Evolutionary conservation across 1,140 invertebrate species (phyloP).

Genomic region (Linepithema humile): DNA sequence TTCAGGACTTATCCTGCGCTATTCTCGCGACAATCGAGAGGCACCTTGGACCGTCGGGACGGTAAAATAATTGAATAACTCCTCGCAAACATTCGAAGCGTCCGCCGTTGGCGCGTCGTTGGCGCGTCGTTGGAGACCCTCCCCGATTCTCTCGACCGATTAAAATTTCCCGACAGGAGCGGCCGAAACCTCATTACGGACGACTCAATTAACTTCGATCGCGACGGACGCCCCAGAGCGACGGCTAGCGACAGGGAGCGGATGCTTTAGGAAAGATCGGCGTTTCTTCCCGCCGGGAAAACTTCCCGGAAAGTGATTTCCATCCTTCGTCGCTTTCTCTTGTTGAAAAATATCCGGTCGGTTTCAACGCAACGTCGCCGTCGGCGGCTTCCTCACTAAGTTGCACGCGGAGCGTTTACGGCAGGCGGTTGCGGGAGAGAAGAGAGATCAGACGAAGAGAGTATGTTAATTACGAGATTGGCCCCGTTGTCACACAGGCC

Average conservation of each 20-base stretch:
- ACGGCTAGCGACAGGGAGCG: slow-evolving; percentile 7
- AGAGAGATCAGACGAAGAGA: neutral
- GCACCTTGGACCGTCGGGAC: slow-evolving; percentile 13
- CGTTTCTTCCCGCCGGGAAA: slow-evolving; percentile 18
- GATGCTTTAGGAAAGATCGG: slow-evolving; percentile 32
- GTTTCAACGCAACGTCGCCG: slow-evolving; percentile 10
- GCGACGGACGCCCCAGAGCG: slow-evolving; percentile 45
- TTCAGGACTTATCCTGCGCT: neutral
- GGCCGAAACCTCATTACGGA: slow-evolving; percentile 59
- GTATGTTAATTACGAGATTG: slow-evolving; percentile 70
- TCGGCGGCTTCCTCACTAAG: neutral
- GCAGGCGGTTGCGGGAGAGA: neutral
- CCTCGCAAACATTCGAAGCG: slow-evolving; percentile 42
- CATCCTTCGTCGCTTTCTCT: neutral
- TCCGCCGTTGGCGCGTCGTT: slow-evolving; percentile 29
- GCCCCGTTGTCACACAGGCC: slow-evolving; percentile 49
- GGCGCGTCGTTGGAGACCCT: too few relatives aligned
- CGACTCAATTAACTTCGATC: slow-evolving; percentile 61
- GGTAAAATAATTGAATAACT: slow-evolving; percentile 55
- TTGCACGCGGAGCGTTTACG: neutral
- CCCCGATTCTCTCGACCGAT: slow-evolving; percentile 21
- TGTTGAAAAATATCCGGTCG: slow-evolving; percentile 31
- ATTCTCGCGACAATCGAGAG: slow-evolving; percentile 12
- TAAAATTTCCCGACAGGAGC: slow-evolving; percentile 54
- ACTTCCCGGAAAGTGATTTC: slow-evolving; percentile 43